Percentiles rank a stretch among this genome's conserved stretches.
These are phyloP conservation scores for Microcaecilia unicolor DNA, from an alignment of 2,797 vertebrate species.

Conservation along the genomic window DNA sequence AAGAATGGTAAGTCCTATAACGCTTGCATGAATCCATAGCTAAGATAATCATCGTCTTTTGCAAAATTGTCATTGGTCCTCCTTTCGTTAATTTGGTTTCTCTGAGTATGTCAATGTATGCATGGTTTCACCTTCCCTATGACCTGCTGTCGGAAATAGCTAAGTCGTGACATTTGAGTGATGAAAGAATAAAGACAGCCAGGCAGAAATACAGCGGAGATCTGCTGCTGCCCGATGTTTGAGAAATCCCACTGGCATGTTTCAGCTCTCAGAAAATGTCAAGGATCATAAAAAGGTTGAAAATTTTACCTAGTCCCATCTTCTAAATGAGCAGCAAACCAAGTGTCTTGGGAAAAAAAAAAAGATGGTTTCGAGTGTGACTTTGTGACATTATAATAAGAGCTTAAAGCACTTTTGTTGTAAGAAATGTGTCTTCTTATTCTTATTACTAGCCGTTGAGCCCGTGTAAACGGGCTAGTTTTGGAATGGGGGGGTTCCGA, in stretches of 20 bases:
- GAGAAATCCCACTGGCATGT: background rate
- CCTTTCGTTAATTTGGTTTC: too few relatives aligned
- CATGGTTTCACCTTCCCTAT: too few relatives aligned
- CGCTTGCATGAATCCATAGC: background rate
- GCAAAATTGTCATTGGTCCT: too few relatives aligned
- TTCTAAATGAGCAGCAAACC: background rate
- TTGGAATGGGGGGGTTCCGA: too few relatives aligned
- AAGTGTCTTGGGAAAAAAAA: background rate
- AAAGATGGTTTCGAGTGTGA: conserved; percentile 2
- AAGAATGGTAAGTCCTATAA: conserved; percentile 75
- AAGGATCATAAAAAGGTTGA: background rate
- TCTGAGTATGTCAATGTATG: too few relatives aligned
- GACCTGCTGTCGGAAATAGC: too few relatives aligned
- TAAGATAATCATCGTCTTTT: too few relatives aligned
- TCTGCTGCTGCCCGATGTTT: background rate
- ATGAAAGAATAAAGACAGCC: background rate
- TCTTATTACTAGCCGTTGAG: too few relatives aligned
- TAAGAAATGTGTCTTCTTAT: background rate
- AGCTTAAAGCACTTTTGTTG: conserved; percentile 19
- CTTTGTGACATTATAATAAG: too few relatives aligned
- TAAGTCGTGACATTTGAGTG: background rate
- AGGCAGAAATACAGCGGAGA: background rate
- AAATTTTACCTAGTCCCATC: conserved; percentile 1
- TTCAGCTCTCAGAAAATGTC: background rate
- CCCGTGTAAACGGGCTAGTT: too few relatives aligned